A percentile compares a stretch with the other conserved stretches of the same genome.
Evolutionary conservation across 1,140 invertebrate genomes (phyloP).

Genomic region (Penaeus vannamei): DNA sequence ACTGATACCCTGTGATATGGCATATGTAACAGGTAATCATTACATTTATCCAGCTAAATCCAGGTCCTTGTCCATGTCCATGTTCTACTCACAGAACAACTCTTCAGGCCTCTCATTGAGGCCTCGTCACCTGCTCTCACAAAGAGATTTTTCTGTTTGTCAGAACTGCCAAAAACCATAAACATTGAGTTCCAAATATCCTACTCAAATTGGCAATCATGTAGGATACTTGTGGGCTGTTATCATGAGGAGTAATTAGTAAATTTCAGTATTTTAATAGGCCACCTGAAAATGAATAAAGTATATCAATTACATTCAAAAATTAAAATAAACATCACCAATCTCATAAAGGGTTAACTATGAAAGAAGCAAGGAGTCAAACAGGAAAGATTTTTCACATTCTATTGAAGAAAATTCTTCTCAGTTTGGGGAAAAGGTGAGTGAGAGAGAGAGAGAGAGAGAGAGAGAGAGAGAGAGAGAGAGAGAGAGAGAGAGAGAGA

Average conservation of each 20-base stretch:
- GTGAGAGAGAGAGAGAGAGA: too few relatives aligned
- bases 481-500: too few relatives aligned
- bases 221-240: slow-evolving; percentile 34
- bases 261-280: too few relatives aligned
- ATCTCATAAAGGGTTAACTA: too few relatives aligned
- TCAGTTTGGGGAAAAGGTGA: too few relatives aligned
- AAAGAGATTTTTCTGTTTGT: slow-evolving; percentile 33
- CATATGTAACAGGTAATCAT: slow-evolving; percentile 39
- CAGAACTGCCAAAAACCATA: slow-evolving; percentile 14
- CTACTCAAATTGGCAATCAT: slow-evolving; percentile 42
- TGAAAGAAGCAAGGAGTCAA: too few relatives aligned
- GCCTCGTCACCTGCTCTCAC: slow-evolving; percentile 12
- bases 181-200: slow-evolving; percentile 41
- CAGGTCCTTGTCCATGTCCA: slow-evolving; percentile 48
- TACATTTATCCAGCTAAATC: slow-evolving; percentile 45
- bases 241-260: background rate
- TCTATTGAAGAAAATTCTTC: too few relatives aligned
- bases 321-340: too few relatives aligned
- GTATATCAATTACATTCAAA: too few relatives aligned
- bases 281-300: too few relatives aligned
- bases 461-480: too few relatives aligned
- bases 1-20: slow-evolving; percentile 34
- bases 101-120: slow-evolving; percentile 45
- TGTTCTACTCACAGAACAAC: slow-evolving; percentile 41
- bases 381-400: too few relatives aligned